Percentiles rank a stretch among this genome's conserved stretches.
Evolutionary conservation across 2,113 vertebrate genomes (phyloP).

Genomic region (Blennius ocellaris): DNA sequence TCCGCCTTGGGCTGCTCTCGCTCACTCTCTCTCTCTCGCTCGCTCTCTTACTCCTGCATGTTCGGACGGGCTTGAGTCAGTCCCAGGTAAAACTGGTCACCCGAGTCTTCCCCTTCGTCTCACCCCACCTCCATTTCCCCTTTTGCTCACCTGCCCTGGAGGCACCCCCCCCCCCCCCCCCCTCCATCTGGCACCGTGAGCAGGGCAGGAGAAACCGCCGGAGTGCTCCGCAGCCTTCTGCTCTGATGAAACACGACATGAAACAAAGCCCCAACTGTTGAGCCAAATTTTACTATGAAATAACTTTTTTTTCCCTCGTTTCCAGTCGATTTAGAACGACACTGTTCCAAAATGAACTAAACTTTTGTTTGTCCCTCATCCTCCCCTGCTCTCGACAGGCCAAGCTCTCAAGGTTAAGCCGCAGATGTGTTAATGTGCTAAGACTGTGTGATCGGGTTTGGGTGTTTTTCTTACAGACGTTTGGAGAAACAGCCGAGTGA

Average conservation of each 20-base stretch:
- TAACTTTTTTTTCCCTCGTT: constrained; percentile 41
- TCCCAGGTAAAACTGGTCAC: constrained; percentile 80
- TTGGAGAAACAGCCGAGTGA: constrained; percentile 62
- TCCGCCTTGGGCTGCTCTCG: constrained; percentile 34
- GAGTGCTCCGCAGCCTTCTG: constrained; percentile 34
- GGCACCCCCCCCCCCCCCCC: constrained; percentile 54
- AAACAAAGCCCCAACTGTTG: constrained; percentile 62
- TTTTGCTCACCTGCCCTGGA: constrained; percentile 74
- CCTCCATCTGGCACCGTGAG: constrained; percentile 61
- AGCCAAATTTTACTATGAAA: constrained; percentile 51
- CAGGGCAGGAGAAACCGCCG: constrained; percentile 56
- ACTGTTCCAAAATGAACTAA: constrained; percentile 54
- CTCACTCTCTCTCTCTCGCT: background rate
- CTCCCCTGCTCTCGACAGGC: constrained; percentile 41
- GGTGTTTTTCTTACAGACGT: background rate
- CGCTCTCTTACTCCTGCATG: constrained; percentile 60
- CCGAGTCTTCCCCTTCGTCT: constrained; percentile 72
- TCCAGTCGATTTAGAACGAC: constrained; percentile 39
- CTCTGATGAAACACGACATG: constrained; percentile 47
- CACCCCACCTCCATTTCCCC: constrained; percentile 67
- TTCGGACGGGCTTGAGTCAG: constrained; percentile 73
- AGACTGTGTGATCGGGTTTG: constrained; percentile 48
- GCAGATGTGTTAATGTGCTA: constrained; percentile 65
- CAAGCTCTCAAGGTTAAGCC: constrained; percentile 64
- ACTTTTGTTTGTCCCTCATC: constrained; percentile 57